A percentile compares a stretch with the other conserved stretches of the same genome.
Conservation (phyloP, 2,888 invertebrate genomes). For the Gastracanthus pulcherrimus region DNA sequence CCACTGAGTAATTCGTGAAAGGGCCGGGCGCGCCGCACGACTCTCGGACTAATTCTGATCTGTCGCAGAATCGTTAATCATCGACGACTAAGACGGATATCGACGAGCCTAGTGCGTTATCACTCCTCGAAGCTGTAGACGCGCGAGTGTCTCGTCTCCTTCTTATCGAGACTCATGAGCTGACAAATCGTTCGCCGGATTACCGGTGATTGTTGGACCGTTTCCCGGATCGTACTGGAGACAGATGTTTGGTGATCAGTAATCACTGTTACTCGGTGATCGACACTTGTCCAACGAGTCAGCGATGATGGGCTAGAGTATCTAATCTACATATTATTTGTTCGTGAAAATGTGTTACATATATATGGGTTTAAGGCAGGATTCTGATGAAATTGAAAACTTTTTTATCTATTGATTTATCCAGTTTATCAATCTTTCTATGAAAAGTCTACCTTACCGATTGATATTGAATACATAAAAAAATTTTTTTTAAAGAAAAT, state of each 20-base stretch:
- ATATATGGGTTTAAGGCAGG: too few species aligned
- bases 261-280: neutral
- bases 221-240: neutral
- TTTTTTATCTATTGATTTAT: too few species aligned
- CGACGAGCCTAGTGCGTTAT: slow-evolving; percentile 33
- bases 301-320: too few species aligned
- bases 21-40: neutral
- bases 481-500: too few species aligned
- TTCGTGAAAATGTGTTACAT: too few species aligned
- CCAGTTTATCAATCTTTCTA: too few species aligned
- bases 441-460: too few species aligned
- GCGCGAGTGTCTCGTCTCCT: neutral
- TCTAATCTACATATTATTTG: too few species aligned
- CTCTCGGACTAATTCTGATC: slow-evolving; percentile 29
- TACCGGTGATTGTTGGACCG: neutral
- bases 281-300: too few species aligned
- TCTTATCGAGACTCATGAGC: slow-evolving; percentile 18
- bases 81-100: slow-evolving; percentile 45
- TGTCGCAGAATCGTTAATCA: slow-evolving; percentile 42
- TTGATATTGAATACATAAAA: too few species aligned
- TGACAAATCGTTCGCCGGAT: slow-evolving; percentile 31
- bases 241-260: neutral
- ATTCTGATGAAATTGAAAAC: too few species aligned
- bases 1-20: neutral
- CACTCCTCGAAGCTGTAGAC: slow-evolving; percentile 6